These are phyloP conservation scores for Mycetomoellerius zeteki DNA, from an alignment of 1,140 invertebrate species.

Conservation along the genomic window DNA sequence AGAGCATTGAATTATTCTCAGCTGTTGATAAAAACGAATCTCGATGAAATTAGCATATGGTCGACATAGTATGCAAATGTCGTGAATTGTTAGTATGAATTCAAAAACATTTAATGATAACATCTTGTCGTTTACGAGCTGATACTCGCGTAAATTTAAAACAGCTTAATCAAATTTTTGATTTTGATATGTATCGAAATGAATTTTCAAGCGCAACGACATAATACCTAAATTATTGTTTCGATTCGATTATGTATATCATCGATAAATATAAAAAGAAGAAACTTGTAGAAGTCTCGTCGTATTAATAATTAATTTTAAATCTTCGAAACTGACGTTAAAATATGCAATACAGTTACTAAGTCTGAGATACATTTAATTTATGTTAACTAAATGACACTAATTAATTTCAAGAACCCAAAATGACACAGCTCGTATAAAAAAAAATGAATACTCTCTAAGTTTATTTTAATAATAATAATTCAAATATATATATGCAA, in stretches of 20 bases:
- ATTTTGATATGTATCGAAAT: neutral
- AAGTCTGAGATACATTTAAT: no score
- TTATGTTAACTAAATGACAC: no score
- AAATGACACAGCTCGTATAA: no score
- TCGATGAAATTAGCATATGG: neutral
- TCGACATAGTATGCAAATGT: slow-evolving; percentile 17
- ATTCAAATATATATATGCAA: no score
- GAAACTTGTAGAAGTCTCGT: neutral
- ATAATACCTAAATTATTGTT: neutral
- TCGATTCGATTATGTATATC: neutral
- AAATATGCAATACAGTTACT: no score
- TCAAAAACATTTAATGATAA: slow-evolving; percentile 10
- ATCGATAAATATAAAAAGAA: neutral
- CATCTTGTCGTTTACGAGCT: neutral
- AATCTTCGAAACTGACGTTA: no score
- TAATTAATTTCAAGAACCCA: no score
- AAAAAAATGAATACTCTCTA: no score
- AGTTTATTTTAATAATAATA: no score
- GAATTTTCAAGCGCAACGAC: neutral
- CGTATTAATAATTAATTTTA: no score
- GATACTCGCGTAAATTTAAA: slow-evolving; percentile 3
- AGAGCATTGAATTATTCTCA: slow-evolving; percentile 44
- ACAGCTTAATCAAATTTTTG: neutral
- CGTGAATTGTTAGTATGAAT: slow-evolving; percentile 27
- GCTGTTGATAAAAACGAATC: slow-evolving; percentile 17